Evolutionary conservation across 2,797 vertebrate genomes (phyloP).

Genomic region (Peromyscus eremicus): DNA sequence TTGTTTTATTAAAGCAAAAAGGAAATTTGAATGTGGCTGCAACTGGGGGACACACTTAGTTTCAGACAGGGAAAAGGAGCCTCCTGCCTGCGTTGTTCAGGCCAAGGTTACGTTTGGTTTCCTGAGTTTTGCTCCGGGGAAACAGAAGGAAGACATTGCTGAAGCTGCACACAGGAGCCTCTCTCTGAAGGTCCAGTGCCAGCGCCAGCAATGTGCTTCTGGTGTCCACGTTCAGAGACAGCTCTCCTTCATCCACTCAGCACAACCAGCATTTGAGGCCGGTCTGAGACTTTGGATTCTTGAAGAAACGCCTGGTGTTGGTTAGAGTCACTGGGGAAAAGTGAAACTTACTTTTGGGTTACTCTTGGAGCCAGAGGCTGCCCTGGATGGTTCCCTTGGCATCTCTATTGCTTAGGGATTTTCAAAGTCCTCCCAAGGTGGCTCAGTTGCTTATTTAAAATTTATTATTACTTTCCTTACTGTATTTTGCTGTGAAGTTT

Average conservation of each 20-base stretch:
- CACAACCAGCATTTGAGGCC: neutral
- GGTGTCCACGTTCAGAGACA: neutral
- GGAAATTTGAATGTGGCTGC: neutral
- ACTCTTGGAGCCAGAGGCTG: neutral
- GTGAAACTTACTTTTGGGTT: conserved; percentile 16
- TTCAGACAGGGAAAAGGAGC: neutral
- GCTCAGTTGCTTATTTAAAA: conserved; percentile 1
- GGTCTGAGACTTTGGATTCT: conserved; percentile 22
- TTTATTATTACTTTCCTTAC: conserved; percentile 33
- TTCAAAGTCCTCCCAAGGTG: neutral
- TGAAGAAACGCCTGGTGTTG: conserved; percentile 18
- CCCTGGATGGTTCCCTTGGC: conserved; percentile 38
- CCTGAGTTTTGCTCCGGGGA: neutral
- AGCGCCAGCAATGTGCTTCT: neutral
- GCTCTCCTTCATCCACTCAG: neutral
- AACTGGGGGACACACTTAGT: neutral
- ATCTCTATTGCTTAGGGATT: neutral
- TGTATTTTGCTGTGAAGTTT: conserved; percentile 46
- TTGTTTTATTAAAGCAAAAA: neutral
- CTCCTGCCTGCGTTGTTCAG: neutral
- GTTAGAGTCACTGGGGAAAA: conserved; percentile 13
- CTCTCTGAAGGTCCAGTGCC: neutral
- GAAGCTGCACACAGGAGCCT: neutral
- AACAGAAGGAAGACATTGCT: neutral
- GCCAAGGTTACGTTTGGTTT: neutral